Base-by-base conservation (phyloP, 2,888 invertebrate species). In the Drosophila tanythrix region DNA sequence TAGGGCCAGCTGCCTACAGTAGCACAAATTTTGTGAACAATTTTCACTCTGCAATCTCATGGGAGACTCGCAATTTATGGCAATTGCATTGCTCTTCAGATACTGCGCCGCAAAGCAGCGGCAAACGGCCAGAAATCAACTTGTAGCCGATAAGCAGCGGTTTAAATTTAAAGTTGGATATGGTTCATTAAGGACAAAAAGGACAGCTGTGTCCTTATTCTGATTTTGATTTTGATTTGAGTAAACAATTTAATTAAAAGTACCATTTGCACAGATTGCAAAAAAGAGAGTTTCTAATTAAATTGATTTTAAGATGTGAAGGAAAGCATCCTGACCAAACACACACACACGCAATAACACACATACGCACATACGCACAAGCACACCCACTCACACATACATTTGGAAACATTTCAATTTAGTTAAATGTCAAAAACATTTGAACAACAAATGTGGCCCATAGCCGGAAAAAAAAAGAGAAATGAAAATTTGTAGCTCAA, bases 61-160 rank as follows among this genome's bases (percentile, higher is more conserved):
- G 89, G 87, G 84, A 79, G 69, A 66, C 71, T 83, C 71, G 72
- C 55, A 76, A 85, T 87, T 83, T 87, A 84, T 87, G 67, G 84
- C 79, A 66, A 66, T 48, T n/a, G 50, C 40, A 79, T 76, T 70
- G 83, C 72, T 72, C n/a, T 70, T 74, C 65, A 65, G 68, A 51
- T 27, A 56, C 33, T 21, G 7, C 40, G 15, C 11, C 53, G 59
- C 43, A 33, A 27, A 21, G 48, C 71, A 52, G 25, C 21, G n/a
- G 33, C 50, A 70, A 62, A 59, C 36, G 55, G 31, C 33, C 38
- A 50, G 15, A 48, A 35, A 61, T 74, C 60, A 43, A 31, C 29
- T 59, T 46, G 29, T 36, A 65, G 25, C 35, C 35, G 38, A 73
- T 35, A 7, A 29, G n/a, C 21, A 59, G 7, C 33, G 31, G 31